Base-by-base conservation (phyloP, 2,113 vertebrate genomes). In the Tachysurus vachellii region DNA sequence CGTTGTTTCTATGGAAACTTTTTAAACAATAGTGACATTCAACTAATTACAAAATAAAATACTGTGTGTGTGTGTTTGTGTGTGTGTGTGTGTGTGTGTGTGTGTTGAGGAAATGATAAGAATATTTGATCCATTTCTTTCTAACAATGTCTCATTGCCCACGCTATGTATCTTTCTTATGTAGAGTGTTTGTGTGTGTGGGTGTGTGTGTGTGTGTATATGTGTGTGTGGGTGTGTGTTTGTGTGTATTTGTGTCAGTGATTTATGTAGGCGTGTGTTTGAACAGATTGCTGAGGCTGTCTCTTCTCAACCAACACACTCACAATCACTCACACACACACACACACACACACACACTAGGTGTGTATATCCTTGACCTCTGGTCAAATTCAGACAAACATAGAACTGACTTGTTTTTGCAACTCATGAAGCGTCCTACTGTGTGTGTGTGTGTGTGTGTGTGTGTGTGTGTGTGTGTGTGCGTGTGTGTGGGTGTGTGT, bases 201-300 rank as follows among this genome's bases (percentile, higher is more conserved):
- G 36, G 36, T 10, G n/a, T 71, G 13, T 54, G 82, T 82, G 59
- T 82, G 83, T 83, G 81, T 70, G 82, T 71, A n/a, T 75, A 42
- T 77, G 73, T 79, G 42, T 77, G 84, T 61, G 36, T 56, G 10
- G 57, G 83, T 83, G 81, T 70, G 82, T 71, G 50, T 75, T 42
- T 77, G 73, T 79, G 42, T 77, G 84, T 61, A 36, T 53, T 73
- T 85, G 71, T 62, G 42, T 53, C 13, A n/a, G 84, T 62, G 57
- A 50, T 64, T 31, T 68, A 36, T 68, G 50, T 80, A 17, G 23
- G 64, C 26, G 50, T 28, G 73, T 85, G 84, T 77, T 62, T 85
- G 57, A 85, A 85, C 70, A 85, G 83, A 75, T 76, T 85, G 70
- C 83, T 76, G 70, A 76, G 70, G 36, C 53, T 84, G 53, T 10